Conservation (phyloP, 2,888 invertebrate genomes). For the Falcaria lacertinaria region DNA sequence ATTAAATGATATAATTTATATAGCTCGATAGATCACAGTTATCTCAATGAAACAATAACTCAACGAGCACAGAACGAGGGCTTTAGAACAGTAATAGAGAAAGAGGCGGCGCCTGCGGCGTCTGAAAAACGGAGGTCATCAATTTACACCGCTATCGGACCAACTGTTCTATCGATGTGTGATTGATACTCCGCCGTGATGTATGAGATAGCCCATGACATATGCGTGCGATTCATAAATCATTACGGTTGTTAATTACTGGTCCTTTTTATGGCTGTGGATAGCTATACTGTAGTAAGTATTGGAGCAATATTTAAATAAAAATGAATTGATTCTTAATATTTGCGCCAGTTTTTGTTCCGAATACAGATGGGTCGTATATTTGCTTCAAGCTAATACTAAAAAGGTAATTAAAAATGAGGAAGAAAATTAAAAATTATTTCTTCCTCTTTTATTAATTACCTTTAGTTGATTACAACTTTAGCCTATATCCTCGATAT, state of each 20-base stretch:
- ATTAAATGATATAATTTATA: no score
- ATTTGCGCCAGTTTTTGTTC: no score
- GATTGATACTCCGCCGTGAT: constrained; percentile 30
- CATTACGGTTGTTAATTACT: no score
- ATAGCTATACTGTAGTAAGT: neutral
- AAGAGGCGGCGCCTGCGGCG: constrained; percentile 34
- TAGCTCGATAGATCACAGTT: constrained; percentile 1
- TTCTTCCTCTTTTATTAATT: no score
- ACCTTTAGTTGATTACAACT: no score
- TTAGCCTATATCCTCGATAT: no score
- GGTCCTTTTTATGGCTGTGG: neutral
- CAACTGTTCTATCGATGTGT: constrained; percentile 35
- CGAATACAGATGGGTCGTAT: no score
- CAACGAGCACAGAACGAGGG: constrained; percentile 4
- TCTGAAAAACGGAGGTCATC: constrained; percentile 60
- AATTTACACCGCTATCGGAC: constrained; percentile 45
- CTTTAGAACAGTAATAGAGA: constrained; percentile 38
- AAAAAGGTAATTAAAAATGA: no score
- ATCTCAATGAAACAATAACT: constrained; percentile 8
- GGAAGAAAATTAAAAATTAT: no score
- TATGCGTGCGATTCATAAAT: constrained; percentile 12
- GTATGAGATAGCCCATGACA: constrained; percentile 1
- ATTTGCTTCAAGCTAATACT: no score
- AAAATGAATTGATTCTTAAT: no score
- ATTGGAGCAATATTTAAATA: no score